A percentile compares a stretch with the other conserved stretches of the same genome.
Evolutionary conservation across 2,888 invertebrate species (phyloP).

Genomic region (Ferrisia virgata): DNA sequence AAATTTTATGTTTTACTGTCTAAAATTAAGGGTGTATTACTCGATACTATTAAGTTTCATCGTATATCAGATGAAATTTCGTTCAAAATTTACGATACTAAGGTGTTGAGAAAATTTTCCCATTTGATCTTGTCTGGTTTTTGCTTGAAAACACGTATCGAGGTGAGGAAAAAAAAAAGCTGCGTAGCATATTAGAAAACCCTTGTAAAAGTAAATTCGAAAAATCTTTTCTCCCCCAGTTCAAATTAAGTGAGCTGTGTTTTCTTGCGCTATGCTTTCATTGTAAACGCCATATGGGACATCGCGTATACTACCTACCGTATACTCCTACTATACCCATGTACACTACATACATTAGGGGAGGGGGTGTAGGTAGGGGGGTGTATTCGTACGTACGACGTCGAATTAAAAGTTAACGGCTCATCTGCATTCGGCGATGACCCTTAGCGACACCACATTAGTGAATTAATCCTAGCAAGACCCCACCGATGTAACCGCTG

Average conservation of each 20-base stretch:
- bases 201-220: slow-evolving; percentile 25
- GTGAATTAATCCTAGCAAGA: slow-evolving; percentile 44
- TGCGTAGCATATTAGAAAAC: background rate
- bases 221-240: slow-evolving; percentile 29
- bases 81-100: too few species aligned
- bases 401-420: slow-evolving; percentile 47
- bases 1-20: background rate
- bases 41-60: too few species aligned
- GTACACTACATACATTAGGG: too few species aligned
- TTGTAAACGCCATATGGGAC: slow-evolving; percentile 45
- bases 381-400: too few species aligned
- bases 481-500: slow-evolving; percentile 44
- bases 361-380: too few species aligned
- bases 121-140: too few species aligned
- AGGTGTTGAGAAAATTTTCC: too few species aligned
- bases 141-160: too few species aligned
- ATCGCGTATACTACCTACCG: background rate
- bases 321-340: too few species aligned
- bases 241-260: slow-evolving; percentile 30
- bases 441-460: slow-evolving; percentile 46
- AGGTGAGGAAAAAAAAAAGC: background rate
- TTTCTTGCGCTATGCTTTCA: background rate
- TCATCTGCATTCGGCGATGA: slow-evolving; percentile 45
- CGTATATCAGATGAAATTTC: too few species aligned
- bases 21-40: too few species aligned